These are phyloP conservation scores for Limenitis camilla DNA, from an alignment of 2,888 invertebrate genomes.

Conservation along the genomic window DNA sequence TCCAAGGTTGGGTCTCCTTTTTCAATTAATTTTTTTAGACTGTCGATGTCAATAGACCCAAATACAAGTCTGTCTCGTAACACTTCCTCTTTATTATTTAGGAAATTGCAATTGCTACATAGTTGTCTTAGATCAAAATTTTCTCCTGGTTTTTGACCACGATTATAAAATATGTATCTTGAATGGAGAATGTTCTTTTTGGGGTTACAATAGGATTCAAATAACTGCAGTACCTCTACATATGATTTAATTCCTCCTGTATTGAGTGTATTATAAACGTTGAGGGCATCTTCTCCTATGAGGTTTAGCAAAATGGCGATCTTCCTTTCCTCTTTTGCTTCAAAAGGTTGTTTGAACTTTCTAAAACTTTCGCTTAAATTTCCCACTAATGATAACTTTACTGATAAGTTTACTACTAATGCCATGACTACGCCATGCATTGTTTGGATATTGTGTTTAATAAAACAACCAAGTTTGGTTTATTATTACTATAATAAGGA, in stretches of 20 bases:
- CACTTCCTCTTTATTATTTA: too few species aligned
- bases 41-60: not conserved
- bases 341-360: not conserved
- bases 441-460: too few species aligned
- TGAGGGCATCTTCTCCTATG: not conserved
- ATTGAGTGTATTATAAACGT: not conserved
- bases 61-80: not conserved
- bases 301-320: not conserved
- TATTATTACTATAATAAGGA: too few species aligned
- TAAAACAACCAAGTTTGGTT: too few species aligned
- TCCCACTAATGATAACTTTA: not conserved
- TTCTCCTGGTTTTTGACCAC: not conserved
- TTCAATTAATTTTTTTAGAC: not conserved
- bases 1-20: not conserved
- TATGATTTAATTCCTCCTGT: too few species aligned
- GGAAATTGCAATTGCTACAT: too few species aligned
- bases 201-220: not conserved
- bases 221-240: not conserved
- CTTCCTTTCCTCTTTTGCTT: not conserved
- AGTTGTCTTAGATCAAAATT: too few species aligned
- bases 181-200: not conserved
- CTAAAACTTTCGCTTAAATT: not conserved
- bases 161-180: not conserved
- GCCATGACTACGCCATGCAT: not conserved
- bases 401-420: not conserved